Base-by-base conservation (phyloP, 2,113 vertebrate species). In the Carassius gibelio region DNA sequence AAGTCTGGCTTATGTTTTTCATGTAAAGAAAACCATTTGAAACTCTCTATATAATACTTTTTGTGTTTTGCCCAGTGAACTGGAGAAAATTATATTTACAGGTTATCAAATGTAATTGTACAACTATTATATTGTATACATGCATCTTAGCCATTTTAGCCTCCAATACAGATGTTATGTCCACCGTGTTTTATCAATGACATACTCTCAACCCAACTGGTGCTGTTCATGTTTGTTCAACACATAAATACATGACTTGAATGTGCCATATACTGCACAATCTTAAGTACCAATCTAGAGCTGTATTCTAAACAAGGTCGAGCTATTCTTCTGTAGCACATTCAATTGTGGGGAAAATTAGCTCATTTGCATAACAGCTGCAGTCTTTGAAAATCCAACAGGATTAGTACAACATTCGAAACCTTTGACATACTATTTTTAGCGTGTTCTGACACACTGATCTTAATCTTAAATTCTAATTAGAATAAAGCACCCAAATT, bases 281-380 rank as follows among this genome's bases (percentile, higher is more conserved):
- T 59, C 55, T 59, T 59, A 61, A 61, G 19, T n/a, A n/a, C 19
- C 30, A 66, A 66, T 30, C 23, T 66, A 30, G 10, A 30, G 23
- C 23, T 26, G 9, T 66, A 48, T 48, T 71, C n/a, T 26, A 14
- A 48, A 75, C 21, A 23, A 42, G 26, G 11, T 48, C 11, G 14
- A 45, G 38, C 11, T 74, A 45, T 48, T 74, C 10, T 26, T 75
- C 38, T 48, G 21, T 48, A 48, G 5, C 1, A 11, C 71, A 14
- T 45, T 42, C 21, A n/a, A 48, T 48, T 74, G 71, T 48, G 71
- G n/a, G 38, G 11, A 3, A 50, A 48, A 26, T 23, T 75, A 15
- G 21, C 42, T 75, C 3, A 75, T 45, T 75, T 75, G 42, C 72
- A 75, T 75, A 50, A 48, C 71, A 75, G 72, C n/a, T 14, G 21